Percentiles rank a stretch among this genome's conserved stretches.
Conservation (phyloP, 2,888 invertebrate genomes). For the Drosophila picticornis region DNA sequence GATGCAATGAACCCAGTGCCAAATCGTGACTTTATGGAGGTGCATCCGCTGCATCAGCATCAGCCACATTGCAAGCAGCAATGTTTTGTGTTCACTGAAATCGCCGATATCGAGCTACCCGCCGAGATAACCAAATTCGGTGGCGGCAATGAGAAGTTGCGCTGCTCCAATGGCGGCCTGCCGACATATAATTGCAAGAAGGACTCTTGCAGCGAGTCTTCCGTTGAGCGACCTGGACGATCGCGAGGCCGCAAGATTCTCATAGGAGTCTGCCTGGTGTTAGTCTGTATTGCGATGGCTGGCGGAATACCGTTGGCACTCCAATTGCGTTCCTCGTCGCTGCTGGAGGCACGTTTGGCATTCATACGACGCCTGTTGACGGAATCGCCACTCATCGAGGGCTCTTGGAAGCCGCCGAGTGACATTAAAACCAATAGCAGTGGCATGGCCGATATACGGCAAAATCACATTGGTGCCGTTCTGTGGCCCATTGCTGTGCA, state of each 20-base stretch:
- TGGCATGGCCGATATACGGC: constrained; percentile 80
- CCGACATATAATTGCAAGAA: constrained; percentile 81
- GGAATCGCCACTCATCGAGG: constrained; percentile 87
- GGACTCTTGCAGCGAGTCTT: constrained; percentile 77
- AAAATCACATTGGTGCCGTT: constrained; percentile 87
- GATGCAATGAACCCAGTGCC: constrained; percentile 84
- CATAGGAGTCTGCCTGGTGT: constrained; percentile 77
- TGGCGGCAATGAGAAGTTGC: constrained; percentile 81
- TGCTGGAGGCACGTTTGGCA: constrained; percentile 87
- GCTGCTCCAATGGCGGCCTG: constrained; percentile 82
- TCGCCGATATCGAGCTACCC: constrained; percentile 85
- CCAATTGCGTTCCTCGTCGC: constrained; percentile 87
- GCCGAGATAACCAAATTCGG: constrained; percentile 85
- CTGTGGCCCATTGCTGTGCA: constrained; percentile 86
- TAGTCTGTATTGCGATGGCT: constrained; percentile 84
- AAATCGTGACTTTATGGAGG: constrained; percentile 85
- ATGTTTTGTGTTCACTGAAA: constrained; percentile 85
- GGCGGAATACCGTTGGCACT: constrained; percentile 86
- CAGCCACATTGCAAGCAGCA: constrained; percentile 85
- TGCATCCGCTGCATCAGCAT: constrained; percentile 83
- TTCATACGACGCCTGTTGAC: constrained; percentile 87
- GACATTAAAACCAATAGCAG: constrained; percentile 73
- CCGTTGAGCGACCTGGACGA: constrained; percentile 70
- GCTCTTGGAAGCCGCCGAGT: constrained; percentile 84
- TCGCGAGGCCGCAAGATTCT: constrained; percentile 81